Evolutionary conservation across 92 coral and sea anemone genomes (phyloP).

Genomic region (Epizoanthus fatuus): DNA sequence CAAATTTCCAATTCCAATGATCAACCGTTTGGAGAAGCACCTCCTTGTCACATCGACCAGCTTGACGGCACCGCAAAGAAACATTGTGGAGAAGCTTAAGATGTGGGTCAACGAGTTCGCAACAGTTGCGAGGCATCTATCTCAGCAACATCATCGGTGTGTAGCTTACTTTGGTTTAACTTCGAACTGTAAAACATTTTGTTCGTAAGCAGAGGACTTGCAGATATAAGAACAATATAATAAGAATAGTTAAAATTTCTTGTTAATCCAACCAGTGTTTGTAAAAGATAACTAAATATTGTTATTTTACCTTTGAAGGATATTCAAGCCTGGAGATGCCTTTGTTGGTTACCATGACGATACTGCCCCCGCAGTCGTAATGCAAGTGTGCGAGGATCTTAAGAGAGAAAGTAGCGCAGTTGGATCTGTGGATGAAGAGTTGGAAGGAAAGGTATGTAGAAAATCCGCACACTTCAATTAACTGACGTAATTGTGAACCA

Average conservation of each 20-base stretch:
- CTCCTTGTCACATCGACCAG: conserved; percentile 80
- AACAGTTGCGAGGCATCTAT: conserved; percentile 3
- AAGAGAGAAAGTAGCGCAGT: conserved; percentile 14
- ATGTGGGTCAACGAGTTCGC: conserved; percentile 77
- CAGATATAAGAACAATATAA: no score
- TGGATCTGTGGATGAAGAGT: conserved; percentile 22
- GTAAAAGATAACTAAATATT: not conserved
- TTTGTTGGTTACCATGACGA: conserved; percentile 92
- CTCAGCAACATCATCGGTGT: conserved; percentile 16
- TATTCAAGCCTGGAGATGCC: conserved; percentile 78
- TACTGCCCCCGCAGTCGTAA: conserved; percentile 84
- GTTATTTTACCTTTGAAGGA: conserved; percentile 16
- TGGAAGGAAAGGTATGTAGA: conserved; percentile 17
- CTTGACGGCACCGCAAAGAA: conserved; percentile 58
- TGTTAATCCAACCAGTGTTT: not conserved
- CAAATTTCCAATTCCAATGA: conserved; percentile 83
- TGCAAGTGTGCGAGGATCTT: conserved; percentile 76
- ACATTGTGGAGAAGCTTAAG: conserved; percentile 63
- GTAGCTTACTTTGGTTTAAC: not conserved
- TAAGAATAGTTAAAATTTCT: not conserved
- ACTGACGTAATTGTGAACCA: no score
- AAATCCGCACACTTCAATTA: not conserved
- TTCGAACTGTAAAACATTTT: no score
- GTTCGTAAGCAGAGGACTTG: no score
- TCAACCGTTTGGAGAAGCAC: conserved; percentile 92